Evolutionary conservation across 2,888 invertebrate genomes (phyloP), one percentile per base, ranked within the genome.

Genomic region (Latrodectus hesperus): DNA sequence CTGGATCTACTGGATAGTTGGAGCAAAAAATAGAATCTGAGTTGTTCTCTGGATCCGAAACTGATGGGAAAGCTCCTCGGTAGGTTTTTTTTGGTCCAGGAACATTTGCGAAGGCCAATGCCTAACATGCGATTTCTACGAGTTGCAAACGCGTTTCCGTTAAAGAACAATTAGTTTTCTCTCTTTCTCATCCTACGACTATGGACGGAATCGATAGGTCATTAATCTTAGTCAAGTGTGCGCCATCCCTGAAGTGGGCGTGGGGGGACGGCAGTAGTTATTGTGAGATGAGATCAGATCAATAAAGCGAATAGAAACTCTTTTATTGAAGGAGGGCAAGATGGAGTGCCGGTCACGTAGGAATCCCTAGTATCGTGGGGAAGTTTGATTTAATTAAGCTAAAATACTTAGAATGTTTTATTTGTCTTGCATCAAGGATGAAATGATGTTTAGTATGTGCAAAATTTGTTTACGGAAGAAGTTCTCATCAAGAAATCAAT

Each of bases 141-240:
- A 60, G 60, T 60, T 60, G 60, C 60, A 60, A n/a, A 16, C 4
- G 60, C n/a, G 12, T 9, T 60, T 60, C 11, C 60, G 60, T 60
- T 60, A 60, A 60, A 60, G 60, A 60, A 60, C 60, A 60, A 60
- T 60, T 60, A 60, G 60, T 60, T 60, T 60, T 60, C 60, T 60
- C 12, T n/a, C 14, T n/a, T 60, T 12, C n/a, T 60, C 60, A 6
- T 12, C 60, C 4, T 6, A 60, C 60, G 60, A 60, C 60, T 60
- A 60, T 60, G 60, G 60, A 60, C 60, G 60, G 60, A 60, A 60
- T 60, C 60, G 60, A 60, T 60, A 60, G 60, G n/a, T 60, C 60
- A 60, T 60, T 60, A 60, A 60, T 60, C 60, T 16, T 60, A 14
- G 60, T 60, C 60, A 60, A 60, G 60, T 60, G 38, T 38, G 60